These are phyloP conservation scores for Drosophila grimshawi DNA, from an alignment of 1,140 invertebrate genomes.

Conservation along the genomic window DNA sequence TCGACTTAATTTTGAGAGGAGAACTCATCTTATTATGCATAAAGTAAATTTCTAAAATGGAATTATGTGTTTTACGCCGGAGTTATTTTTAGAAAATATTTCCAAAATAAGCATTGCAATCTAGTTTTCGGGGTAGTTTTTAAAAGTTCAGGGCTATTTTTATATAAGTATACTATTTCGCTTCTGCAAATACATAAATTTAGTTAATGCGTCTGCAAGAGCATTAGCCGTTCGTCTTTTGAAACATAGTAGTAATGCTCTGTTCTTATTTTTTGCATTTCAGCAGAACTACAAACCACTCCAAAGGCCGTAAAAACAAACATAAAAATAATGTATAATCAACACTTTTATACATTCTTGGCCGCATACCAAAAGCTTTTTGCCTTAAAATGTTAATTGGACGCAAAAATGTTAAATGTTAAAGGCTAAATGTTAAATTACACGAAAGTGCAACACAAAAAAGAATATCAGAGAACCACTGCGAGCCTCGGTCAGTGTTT, in stretches of 20 bases:
- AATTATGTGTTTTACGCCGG: too few species aligned
- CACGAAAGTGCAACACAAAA: slow-evolving; percentile 42
- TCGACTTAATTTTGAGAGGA: too few species aligned
- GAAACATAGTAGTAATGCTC: background rate
- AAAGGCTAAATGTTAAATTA: slow-evolving; percentile 59
- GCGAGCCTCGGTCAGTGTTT: too few species aligned
- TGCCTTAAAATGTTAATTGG: slow-evolving; percentile 75
- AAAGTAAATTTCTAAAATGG: too few species aligned
- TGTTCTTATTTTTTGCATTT: background rate
- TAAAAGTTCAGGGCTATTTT: too few species aligned
- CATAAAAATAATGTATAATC: slow-evolving; percentile 63
- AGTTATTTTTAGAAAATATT: too few species aligned
- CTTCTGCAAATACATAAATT: too few species aligned
- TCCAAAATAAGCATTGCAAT: too few species aligned
- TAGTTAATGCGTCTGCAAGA: background rate
- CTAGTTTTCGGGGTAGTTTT: too few species aligned
- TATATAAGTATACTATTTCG: too few species aligned
- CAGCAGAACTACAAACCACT: background rate
- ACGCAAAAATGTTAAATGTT: slow-evolving; percentile 41
- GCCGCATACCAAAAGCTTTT: slow-evolving; percentile 47
- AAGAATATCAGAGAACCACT: background rate
- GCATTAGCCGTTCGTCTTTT: background rate
- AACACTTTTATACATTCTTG: slow-evolving; percentile 43
- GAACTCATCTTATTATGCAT: too few species aligned
- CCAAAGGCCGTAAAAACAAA: slow-evolving; percentile 1